These are phyloP conservation scores for Cynaeus angustus DNA, from an alignment of 2,888 invertebrate genomes.

Conservation along the genomic window DNA sequence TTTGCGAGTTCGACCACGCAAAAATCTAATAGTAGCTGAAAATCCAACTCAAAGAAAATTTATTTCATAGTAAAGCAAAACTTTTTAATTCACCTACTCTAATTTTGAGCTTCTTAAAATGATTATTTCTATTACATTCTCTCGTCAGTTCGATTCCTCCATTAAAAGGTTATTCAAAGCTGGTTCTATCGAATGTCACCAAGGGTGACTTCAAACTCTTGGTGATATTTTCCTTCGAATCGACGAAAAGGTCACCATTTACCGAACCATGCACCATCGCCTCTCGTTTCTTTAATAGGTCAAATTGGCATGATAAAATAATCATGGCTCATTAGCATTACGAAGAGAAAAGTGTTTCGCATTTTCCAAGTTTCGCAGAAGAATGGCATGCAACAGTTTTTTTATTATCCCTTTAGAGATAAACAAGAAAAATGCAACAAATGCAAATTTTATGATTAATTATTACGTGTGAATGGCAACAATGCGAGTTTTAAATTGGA, in stretches of 20 bases:
- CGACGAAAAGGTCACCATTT: constrained; percentile 31
- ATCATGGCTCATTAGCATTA: constrained; percentile 21
- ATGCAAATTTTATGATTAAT: too few relatives aligned
- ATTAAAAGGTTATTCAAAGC: constrained; percentile 16
- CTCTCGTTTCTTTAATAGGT: constrained; percentile 39
- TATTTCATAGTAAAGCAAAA: too few relatives aligned
- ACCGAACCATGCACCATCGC: constrained; percentile 43
- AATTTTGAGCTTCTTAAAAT: too few relatives aligned
- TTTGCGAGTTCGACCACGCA: too few relatives aligned
- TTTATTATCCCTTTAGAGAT: background rate
- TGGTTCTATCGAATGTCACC: constrained; percentile 24
- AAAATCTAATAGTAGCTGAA: too few relatives aligned
- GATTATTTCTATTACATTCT: too few relatives aligned
- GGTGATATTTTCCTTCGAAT: constrained; percentile 14
- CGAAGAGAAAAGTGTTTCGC: constrained; percentile 8
- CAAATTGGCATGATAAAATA: constrained; percentile 36
- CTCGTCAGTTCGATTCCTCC: constrained; percentile 4
- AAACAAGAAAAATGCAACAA: too few relatives aligned
- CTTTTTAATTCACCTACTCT: too few relatives aligned
- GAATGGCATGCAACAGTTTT: background rate
- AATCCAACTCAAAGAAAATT: too few relatives aligned
- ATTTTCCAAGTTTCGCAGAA: background rate
- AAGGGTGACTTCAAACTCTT: constrained; percentile 8
- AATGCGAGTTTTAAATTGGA: too few relatives aligned
- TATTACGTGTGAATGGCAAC: too few relatives aligned